Conservation (phyloP, 2,888 invertebrate genomes). For the Orthosia incerta region DNA sequence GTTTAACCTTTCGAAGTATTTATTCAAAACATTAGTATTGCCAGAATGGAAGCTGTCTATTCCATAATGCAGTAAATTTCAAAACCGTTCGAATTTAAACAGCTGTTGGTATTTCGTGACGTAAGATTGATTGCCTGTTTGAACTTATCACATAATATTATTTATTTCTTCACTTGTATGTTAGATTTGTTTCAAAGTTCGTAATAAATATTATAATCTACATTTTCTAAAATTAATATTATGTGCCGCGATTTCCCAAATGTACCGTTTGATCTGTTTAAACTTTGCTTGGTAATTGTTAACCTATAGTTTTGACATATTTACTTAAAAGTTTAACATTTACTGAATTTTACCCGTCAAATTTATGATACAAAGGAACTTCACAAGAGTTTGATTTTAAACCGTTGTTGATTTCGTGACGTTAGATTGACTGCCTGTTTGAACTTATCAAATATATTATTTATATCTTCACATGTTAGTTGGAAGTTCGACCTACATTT, state of each 20-base stretch:
- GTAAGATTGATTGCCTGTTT: constrained; percentile 24
- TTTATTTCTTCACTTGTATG: constrained; percentile 5
- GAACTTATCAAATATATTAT: constrained; percentile 13
- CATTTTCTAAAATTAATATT: not conserved
- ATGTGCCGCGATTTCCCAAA: not conserved
- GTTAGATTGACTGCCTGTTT: constrained; percentile 25
- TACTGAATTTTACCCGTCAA: not conserved
- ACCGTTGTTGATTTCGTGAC: constrained; percentile 5
- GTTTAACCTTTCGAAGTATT: not conserved
- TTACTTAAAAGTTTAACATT: constrained; percentile 3
- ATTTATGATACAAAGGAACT: constrained; percentile 3
- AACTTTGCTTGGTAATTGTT: not conserved
- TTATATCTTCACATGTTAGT: constrained; percentile 6
- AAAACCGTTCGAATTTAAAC: not conserved
- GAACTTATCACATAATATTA: constrained; percentile 13
- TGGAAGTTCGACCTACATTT: not conserved
- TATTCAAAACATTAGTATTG: not conserved
- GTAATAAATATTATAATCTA: not conserved
- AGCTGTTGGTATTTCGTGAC: constrained; percentile 4
- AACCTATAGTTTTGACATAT: not conserved
- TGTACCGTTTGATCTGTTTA: not conserved
- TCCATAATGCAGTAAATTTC: constrained; percentile 3
- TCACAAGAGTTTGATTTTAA: constrained; percentile 3
- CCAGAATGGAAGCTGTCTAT: not conserved
- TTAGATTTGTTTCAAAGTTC: not conserved